Evolutionary conservation across 2,797 vertebrate species (phyloP).

Genomic region (Dipus sagitta): DNA sequence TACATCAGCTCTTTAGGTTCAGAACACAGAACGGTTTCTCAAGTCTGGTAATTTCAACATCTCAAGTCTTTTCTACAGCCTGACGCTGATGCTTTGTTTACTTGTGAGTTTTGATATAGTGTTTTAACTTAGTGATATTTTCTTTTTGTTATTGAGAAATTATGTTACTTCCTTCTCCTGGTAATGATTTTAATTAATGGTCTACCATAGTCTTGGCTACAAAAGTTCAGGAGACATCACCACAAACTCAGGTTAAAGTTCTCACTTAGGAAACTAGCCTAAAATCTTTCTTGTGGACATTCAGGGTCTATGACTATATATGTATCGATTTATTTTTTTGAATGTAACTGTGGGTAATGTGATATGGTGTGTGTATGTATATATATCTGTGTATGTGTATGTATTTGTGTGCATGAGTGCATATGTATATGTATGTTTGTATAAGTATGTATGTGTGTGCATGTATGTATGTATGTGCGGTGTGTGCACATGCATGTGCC

Average conservation of each 20-base stretch:
- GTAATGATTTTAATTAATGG: neutral
- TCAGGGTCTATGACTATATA: neutral
- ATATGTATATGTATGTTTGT: no score
- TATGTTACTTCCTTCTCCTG: neutral
- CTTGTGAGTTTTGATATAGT: neutral
- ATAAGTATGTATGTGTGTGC: no score
- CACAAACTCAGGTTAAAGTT: neutral
- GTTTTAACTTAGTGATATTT: neutral
- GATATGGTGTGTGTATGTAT: no score
- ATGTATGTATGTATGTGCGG: no score
- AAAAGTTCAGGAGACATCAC: neutral
- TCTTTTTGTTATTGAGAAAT: neutral
- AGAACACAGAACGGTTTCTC: neutral
- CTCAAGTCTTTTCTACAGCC: neutral
- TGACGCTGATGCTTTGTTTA: neutral
- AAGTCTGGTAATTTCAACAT: neutral
- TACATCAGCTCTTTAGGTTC: neutral
- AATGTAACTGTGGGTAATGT: no score
- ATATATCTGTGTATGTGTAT: no score
- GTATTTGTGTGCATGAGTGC: no score
- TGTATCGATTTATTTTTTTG: neutral
- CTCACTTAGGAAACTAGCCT: neutral
- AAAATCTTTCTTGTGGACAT: neutral
- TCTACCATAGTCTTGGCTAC: neutral
- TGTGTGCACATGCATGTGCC: no score